These are phyloP conservation scores for Drosophila acutilabella DNA, from an alignment of 2,888 invertebrate genomes.

Conservation along the genomic window DNA sequence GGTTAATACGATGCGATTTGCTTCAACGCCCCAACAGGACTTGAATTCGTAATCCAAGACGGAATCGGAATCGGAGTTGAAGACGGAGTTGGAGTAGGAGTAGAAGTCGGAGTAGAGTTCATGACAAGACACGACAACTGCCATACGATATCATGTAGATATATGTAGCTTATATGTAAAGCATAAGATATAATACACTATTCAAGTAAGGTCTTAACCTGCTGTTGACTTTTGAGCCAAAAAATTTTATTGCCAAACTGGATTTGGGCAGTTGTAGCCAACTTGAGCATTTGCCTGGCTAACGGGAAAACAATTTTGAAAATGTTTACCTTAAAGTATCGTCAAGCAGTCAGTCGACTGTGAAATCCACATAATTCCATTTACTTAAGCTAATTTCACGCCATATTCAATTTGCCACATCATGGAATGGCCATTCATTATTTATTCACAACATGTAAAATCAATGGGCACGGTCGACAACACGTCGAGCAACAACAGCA, in stretches of 20 bases:
- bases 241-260: slow-evolving; percentile 32
- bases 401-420: slow-evolving; percentile 83
- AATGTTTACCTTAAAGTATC: slow-evolving; percentile 19
- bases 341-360: slow-evolving; percentile 61
- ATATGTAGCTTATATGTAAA: not conserved
- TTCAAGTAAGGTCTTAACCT: slow-evolving; percentile 32
- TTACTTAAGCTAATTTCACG: slow-evolving; percentile 83
- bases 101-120: slow-evolving; percentile 34
- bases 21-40: slow-evolving; percentile 20
- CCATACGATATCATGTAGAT: slow-evolving; percentile 23
- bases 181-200: slow-evolving; percentile 8
- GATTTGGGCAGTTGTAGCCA: slow-evolving; percentile 26
- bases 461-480: slow-evolving; percentile 68
- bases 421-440: slow-evolving; percentile 79
- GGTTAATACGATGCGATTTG: slow-evolving; percentile 77
- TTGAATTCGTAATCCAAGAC: not conserved
- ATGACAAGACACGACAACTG: slow-evolving; percentile 57
- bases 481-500: slow-evolving; percentile 28
- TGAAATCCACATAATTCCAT: slow-evolving; percentile 83
- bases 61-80: not conserved
- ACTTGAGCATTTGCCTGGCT: not conserved
- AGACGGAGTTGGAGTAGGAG: slow-evolving; percentile 8
- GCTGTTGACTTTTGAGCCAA: slow-evolving; percentile 24
- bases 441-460: slow-evolving; percentile 84
- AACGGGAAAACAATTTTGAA: slow-evolving; percentile 3